Conservation (phyloP, 2,888 invertebrate species). For the Celastrina argiolus region DNA sequence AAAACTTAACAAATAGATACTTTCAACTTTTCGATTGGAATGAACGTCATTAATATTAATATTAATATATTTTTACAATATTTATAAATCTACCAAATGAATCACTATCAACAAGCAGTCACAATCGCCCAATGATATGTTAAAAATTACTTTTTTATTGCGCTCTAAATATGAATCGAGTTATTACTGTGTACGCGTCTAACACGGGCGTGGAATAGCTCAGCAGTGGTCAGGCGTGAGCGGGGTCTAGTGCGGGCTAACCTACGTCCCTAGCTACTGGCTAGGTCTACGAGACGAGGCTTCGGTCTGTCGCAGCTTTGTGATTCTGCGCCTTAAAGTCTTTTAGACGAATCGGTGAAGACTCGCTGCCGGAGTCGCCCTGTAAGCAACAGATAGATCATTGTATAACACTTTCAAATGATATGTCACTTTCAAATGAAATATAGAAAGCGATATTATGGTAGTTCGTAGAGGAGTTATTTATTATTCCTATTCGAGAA, state of each 20-base stretch:
- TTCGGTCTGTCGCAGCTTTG: slow-evolving; percentile 58
- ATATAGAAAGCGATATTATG: too few species aligned
- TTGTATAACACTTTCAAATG: background rate
- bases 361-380: slow-evolving; percentile 83
- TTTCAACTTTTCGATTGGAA: slow-evolving; percentile 77
- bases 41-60: slow-evolving; percentile 73
- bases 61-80: slow-evolving; percentile 69
- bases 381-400: slow-evolving; percentile 41
- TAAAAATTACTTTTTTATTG: slow-evolving; percentile 71
- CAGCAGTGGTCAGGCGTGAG: slow-evolving; percentile 29
- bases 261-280: background rate
- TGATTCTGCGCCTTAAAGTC: slow-evolving; percentile 72
- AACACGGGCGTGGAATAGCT: slow-evolving; percentile 30
- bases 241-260: slow-evolving; percentile 20
- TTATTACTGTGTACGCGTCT: slow-evolving; percentile 35
- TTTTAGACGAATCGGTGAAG: slow-evolving; percentile 78
- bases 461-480: too few species aligned
- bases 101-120: slow-evolving; percentile 75
- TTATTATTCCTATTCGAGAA: too few species aligned
- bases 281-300: slow-evolving; percentile 57
- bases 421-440: too few species aligned
- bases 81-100: slow-evolving; percentile 69
- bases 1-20: slow-evolving; percentile 78
- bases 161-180: slow-evolving; percentile 55
- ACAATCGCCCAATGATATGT: slow-evolving; percentile 80